These are phyloP conservation scores for Orycteropus afer DNA, from an alignment of 2,113 vertebrate species.

Conservation along the genomic window DNA sequence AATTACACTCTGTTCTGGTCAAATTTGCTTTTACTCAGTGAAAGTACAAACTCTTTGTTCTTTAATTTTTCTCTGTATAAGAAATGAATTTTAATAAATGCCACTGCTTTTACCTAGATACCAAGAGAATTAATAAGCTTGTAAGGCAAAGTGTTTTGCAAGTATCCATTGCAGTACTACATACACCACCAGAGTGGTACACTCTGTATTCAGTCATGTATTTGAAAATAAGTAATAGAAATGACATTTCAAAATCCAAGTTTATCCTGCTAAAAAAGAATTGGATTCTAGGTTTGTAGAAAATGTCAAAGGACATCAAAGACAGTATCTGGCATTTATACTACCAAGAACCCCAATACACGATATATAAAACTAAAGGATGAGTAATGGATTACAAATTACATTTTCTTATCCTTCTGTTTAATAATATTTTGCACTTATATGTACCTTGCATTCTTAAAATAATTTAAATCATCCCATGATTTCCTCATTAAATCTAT, in stretches of 20 bases:
- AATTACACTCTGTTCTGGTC: background rate
- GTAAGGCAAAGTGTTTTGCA: conserved; percentile 5
- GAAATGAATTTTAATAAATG: conserved; percentile 47
- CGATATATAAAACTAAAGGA: background rate
- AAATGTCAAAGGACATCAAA: conserved; percentile 67
- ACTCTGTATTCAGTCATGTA: conserved; percentile 14
- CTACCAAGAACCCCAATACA: background rate
- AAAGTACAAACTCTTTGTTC: background rate
- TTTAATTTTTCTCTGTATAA: conserved; percentile 23
- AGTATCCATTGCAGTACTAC: background rate
- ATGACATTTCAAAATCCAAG: conserved; percentile 67
- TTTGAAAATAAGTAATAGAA: conserved; percentile 66
- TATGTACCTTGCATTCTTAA: background rate
- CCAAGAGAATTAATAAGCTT: conserved; percentile 23
- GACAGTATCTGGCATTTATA: conserved; percentile 65
- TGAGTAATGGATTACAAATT: background rate
- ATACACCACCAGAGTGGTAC: background rate
- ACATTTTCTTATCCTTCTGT: background rate
- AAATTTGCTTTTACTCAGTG: conserved; percentile 4
- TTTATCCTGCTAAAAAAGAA: conserved; percentile 51
- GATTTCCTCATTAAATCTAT: background rate
- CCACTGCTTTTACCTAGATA: background rate
- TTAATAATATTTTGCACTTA: background rate
- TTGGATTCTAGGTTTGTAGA: conserved; percentile 51
- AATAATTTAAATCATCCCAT: background rate